phyloP scores from a whole-genome alignment of 2,888 invertebrate species.

The Acanthoscelides obtectus region DNA sequence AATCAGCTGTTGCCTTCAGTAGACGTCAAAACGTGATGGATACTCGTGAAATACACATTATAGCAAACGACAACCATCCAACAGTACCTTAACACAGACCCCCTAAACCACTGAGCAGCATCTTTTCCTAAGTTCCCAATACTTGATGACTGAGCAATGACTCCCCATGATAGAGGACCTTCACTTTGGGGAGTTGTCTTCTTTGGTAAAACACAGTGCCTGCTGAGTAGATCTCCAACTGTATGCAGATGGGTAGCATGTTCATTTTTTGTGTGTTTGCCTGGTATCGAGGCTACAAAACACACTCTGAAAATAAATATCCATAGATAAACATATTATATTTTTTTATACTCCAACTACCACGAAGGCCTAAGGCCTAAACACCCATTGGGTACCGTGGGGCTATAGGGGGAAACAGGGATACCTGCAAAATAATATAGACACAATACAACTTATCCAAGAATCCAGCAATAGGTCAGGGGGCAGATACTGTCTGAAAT shows the following conservation, averaged over 20 bases:
- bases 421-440: no score
- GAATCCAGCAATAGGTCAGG: no score
- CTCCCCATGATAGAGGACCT: constrained; percentile 44
- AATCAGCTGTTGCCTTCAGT: not conserved
- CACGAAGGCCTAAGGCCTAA: no score
- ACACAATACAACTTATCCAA: no score
- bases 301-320: constrained; percentile 61
- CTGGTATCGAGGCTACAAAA: constrained; percentile 81
- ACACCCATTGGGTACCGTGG: no score
- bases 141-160: constrained; percentile 86
- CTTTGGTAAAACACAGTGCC: constrained; percentile 54
- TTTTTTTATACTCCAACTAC: no score
- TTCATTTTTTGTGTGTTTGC: constrained; percentile 56
- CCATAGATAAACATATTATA: not conserved
- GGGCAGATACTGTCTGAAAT: no score
- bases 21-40: no score
- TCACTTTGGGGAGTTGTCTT: constrained; percentile 41
- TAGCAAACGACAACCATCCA: constrained; percentile 1
- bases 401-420: not conserved
- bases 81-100: constrained; percentile 55
- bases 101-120: constrained; percentile 68
- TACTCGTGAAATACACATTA: no score
- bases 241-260: constrained; percentile 51
- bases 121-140: constrained; percentile 63
- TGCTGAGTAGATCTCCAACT: constrained; percentile 59